A percentile compares a stretch with the other conserved stretches of the same genome.
These are phyloP conservation scores for Hirtodrosophila cameraria DNA, from an alignment of 2,888 invertebrate genomes.

Conservation along the genomic window DNA sequence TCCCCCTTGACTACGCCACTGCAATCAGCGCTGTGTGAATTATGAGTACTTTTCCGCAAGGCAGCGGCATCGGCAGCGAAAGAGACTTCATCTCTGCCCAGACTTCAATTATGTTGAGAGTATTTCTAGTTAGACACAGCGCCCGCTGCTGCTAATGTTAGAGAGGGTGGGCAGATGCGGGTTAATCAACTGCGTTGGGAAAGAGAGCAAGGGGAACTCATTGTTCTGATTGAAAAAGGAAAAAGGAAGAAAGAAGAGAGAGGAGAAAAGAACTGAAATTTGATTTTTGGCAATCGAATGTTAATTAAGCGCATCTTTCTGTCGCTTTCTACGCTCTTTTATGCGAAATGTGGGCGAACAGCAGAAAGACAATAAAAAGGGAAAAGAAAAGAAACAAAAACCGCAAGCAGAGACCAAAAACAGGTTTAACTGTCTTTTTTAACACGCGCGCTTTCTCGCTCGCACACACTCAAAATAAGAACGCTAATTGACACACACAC, in stretches of 20 bases:
- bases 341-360: conserved; percentile 9
- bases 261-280: not conserved
- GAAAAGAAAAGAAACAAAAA: conserved; percentile 45
- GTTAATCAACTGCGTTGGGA: not conserved
- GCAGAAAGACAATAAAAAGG: conserved; percentile 27
- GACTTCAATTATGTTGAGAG: conserved; percentile 23
- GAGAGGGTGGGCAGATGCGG: conserved; percentile 37
- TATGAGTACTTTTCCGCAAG: conserved; percentile 20
- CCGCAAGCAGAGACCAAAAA: conserved; percentile 44
- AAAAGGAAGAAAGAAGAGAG: conserved; percentile 9
- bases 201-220: not conserved
- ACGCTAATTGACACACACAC: conserved; percentile 72
- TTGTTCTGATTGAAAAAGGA: conserved; percentile 14
- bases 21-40: conserved; percentile 1
- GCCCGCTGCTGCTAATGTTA: conserved; percentile 15
- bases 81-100: conserved; percentile 8
- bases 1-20: too few relatives aligned
- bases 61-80: too few relatives aligned
- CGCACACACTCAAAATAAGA: conserved; percentile 51
- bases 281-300: conserved; percentile 19
- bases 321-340: conserved; percentile 37
- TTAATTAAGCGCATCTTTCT: conserved; percentile 8
- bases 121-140: not conserved
- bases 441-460: conserved; percentile 36
- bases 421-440: conserved; percentile 65